phyloP scores from a whole-genome alignment of 2,113 vertebrate species.

The Tyto alba region DNA sequence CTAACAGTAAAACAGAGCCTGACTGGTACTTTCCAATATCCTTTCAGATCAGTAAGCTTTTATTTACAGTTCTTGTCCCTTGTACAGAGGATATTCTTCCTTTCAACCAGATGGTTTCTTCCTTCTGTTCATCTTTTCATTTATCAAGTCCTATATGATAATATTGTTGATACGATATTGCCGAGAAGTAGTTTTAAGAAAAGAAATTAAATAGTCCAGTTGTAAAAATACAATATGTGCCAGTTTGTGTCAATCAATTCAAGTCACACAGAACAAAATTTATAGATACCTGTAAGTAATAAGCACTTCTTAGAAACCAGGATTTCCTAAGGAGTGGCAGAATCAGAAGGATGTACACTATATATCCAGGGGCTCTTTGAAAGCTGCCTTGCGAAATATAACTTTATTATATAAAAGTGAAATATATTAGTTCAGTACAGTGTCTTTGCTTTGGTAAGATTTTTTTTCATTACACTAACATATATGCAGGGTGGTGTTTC shows the following conservation, averaged over 20 bases:
- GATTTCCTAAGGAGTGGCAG: neutral
- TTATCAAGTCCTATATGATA: neutral
- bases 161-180: neutral
- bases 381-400: neutral
- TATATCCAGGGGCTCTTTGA: neutral
- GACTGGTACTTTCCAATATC: neutral
- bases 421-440: neutral
- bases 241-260: neutral
- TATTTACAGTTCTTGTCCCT: constrained; percentile 38
- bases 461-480: neutral
- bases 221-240: neutral
- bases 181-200: neutral
- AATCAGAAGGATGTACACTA: neutral
- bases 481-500: neutral
- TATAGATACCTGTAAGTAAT: neutral
- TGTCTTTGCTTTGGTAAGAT: neutral
- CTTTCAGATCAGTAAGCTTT: constrained; percentile 41
- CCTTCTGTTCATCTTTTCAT: neutral
- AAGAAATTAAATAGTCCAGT: neutral
- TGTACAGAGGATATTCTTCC: neutral
- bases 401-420: neutral
- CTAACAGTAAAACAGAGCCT: constrained; percentile 13
- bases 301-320: neutral
- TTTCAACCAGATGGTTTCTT: neutral
- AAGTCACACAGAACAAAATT: neutral